A percentile compares a stretch with the other conserved stretches of the same genome.
Evolutionary conservation across 2,888 invertebrate species (phyloP).

Genomic region (Tetragnatha montana): DNA sequence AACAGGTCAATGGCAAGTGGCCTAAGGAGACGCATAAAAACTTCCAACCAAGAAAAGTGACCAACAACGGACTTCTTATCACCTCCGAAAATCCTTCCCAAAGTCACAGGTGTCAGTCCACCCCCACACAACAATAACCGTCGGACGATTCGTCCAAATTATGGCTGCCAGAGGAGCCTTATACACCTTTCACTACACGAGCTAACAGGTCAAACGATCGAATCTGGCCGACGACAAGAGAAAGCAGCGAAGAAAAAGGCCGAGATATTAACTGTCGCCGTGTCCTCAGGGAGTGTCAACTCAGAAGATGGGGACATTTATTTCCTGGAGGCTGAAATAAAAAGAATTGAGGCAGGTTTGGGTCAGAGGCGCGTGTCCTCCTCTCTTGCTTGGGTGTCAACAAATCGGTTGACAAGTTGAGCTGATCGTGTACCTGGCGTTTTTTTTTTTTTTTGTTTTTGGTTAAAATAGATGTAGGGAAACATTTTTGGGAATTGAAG

Average conservation of each 20-base stretch:
- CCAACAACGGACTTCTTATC: neutral
- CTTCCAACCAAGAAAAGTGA: neutral
- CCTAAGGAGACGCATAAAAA: too few species aligned
- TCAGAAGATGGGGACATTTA: slow-evolving; percentile 34
- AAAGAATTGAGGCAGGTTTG: slow-evolving; percentile 43
- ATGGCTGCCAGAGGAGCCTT: slow-evolving; percentile 25
- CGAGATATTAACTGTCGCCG: slow-evolving; percentile 30
- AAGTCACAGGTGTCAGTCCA: neutral
- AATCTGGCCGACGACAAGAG: neutral
- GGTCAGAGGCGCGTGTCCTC: slow-evolving; percentile 17
- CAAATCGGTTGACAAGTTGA: too few species aligned
- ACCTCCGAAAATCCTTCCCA: neutral
- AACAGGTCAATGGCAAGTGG: too few species aligned
- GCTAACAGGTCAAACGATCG: slow-evolving; percentile 52
- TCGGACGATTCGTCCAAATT: slow-evolving; percentile 22
- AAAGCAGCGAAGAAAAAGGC: neutral
- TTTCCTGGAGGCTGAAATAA: slow-evolving; percentile 30
- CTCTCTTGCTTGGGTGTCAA: neutral
- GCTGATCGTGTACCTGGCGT: too few species aligned
- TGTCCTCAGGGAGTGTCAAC: slow-evolving; percentile 14
- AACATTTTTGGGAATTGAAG: too few species aligned
- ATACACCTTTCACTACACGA: slow-evolving; percentile 7
- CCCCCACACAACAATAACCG: slow-evolving; percentile 18
- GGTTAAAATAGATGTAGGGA: too few species aligned
- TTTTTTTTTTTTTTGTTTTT: too few species aligned